These are phyloP conservation scores for Rhagium mordax DNA, from an alignment of 2,888 invertebrate species.

Conservation along the genomic window DNA sequence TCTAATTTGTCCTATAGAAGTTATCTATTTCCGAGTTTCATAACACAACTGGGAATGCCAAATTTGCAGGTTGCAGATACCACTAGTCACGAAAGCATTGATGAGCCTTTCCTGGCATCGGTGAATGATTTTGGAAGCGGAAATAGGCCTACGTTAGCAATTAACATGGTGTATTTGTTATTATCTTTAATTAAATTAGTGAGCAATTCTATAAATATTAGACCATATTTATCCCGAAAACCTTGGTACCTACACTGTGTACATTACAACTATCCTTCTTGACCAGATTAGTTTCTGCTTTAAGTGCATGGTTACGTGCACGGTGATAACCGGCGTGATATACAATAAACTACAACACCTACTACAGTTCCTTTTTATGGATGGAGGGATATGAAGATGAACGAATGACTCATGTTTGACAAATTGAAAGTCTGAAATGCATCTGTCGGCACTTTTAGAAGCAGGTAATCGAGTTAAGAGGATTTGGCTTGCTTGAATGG, in stretches of 20 bases:
- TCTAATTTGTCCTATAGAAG: too few relatives aligned
- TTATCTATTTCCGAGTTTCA: too few relatives aligned
- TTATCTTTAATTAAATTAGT: too few relatives aligned
- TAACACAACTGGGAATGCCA: too few relatives aligned
- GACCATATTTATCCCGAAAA: too few relatives aligned
- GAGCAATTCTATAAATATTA: too few relatives aligned
- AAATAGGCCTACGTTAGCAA: too few relatives aligned
- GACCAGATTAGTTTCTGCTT: neutral
- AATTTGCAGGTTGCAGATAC: too few relatives aligned
- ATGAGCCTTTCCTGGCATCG: too few relatives aligned
- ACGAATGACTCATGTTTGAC: slow-evolving; percentile 32
- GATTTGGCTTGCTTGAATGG: neutral
- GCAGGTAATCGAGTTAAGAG: slow-evolving; percentile 23
- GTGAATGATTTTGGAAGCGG: too few relatives aligned
- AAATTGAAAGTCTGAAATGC: slow-evolving; percentile 23
- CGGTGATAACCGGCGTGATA: slow-evolving; percentile 13
- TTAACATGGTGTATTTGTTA: too few relatives aligned
- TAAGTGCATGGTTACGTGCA: neutral
- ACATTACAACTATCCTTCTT: neutral
- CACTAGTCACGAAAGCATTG: too few relatives aligned
- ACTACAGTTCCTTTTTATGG: slow-evolving; percentile 32
- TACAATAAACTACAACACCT: slow-evolving; percentile 28
- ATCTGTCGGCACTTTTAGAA: slow-evolving; percentile 25
- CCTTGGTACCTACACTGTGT: neutral
- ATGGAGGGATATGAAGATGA: slow-evolving; percentile 23